Evolutionary conservation across 2,797 vertebrate species (phyloP).

Genomic region (Semotilus atromaculatus): DNA sequence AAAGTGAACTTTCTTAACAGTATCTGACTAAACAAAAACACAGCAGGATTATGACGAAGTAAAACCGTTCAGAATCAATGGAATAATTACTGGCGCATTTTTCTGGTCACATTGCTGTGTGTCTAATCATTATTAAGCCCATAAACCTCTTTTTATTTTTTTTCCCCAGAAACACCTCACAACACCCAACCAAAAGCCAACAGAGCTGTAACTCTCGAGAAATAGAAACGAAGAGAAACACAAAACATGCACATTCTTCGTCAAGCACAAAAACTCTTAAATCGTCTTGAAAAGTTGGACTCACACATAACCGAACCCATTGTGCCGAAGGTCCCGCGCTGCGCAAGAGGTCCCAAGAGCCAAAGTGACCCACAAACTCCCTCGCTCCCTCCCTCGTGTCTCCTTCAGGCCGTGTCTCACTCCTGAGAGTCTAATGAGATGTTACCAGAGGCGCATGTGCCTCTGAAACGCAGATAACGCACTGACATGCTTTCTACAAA

Average conservation of each 20-base stretch:
- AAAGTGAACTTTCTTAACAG: neutral
- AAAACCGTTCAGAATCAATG: neutral
- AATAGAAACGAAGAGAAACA: neutral
- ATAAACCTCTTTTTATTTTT: constrained; percentile 44
- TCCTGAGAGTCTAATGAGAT: neutral
- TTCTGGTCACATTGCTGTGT: constrained; percentile 65
- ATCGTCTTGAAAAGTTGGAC: constrained; percentile 53
- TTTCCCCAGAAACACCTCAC: constrained; percentile 35
- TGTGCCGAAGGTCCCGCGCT: constrained; percentile 38
- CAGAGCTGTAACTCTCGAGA: constrained; percentile 2
- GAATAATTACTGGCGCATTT: constrained; percentile 39
- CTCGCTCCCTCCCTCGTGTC: neutral
- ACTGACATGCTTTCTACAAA: constrained; percentile 65
- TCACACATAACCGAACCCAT: constrained; percentile 84
- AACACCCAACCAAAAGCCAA: constrained; percentile 36
- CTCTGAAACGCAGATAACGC: constrained; percentile 31
- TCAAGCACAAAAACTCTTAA: neutral
- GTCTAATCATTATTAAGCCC: constrained; percentile 46
- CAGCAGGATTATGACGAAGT: constrained; percentile 8
- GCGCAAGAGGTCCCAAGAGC: constrained; percentile 16
- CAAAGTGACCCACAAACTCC: neutral
- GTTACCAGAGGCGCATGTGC: constrained; percentile 9
- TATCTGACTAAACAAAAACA: neutral
- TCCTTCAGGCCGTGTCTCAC: constrained; percentile 4
- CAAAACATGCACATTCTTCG: neutral